phyloP scores from a whole-genome alignment of 2,797 vertebrate species.

The Hipposideros larvatus region DNA sequence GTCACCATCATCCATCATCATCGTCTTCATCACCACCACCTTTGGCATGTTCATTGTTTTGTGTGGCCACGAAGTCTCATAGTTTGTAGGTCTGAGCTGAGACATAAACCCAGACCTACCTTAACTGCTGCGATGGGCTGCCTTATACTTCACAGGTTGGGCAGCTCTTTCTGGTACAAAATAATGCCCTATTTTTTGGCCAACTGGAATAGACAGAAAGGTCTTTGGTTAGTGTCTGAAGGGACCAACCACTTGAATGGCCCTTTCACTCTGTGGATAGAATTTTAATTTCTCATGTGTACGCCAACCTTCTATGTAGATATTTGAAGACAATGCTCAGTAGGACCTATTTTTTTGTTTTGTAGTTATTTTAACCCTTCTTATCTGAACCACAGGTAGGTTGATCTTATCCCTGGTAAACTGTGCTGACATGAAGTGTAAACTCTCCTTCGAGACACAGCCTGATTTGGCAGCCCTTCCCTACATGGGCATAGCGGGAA shows the following conservation, averaged over 20 bases:
- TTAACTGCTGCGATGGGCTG: fast-evolving
- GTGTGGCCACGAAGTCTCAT: not conserved
- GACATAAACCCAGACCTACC: not conserved
- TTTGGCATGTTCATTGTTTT: not conserved
- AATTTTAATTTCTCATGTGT: not conserved
- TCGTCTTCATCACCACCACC: not conserved
- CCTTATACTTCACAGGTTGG: not conserved
- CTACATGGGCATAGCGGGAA: fast-evolving
- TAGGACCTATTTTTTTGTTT: not conserved
- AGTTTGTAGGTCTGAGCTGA: not conserved
- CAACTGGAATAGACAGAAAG: not conserved
- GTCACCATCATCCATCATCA: too few relatives aligned
- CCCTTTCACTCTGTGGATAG: not conserved
- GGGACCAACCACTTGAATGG: not conserved
- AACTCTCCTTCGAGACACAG: too few relatives aligned
- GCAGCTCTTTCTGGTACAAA: not conserved
- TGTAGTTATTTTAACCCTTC: not conserved
- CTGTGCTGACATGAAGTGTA: too few relatives aligned
- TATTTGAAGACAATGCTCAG: not conserved
- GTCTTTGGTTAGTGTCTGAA: not conserved
- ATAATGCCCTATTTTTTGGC: not conserved
- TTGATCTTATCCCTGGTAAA: not conserved
- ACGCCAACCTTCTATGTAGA: not conserved
- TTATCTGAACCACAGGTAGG: not conserved
- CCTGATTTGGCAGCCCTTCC: not conserved